Evolutionary conservation across 2,113 vertebrate genomes (phyloP).

Genomic region (Neomonachus schauinslandi): DNA sequence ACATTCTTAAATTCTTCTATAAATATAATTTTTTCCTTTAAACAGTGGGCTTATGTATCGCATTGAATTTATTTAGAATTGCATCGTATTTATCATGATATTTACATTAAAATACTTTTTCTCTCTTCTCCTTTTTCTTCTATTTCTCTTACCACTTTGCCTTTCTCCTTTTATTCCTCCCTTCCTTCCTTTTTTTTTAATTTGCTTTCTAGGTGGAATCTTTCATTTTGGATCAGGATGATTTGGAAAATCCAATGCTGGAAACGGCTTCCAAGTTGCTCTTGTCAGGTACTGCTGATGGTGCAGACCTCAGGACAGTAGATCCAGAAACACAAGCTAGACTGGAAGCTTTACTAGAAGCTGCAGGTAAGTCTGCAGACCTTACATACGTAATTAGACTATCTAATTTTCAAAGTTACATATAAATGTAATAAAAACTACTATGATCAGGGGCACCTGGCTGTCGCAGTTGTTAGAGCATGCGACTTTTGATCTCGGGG

Average conservation of each 20-base stretch:
- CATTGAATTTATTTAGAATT: conserved; percentile 10
- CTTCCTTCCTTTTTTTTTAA: neutral
- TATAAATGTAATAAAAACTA: neutral
- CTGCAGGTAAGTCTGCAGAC: conserved; percentile 91
- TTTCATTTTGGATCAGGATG: conserved; percentile 99
- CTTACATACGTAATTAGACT: neutral
- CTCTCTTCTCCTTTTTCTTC: conserved; percentile 20
- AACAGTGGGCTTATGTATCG: neutral
- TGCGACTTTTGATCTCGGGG: neutral
- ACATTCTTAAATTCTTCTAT: neutral
- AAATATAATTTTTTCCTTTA: conserved; percentile 7
- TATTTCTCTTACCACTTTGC: neutral
- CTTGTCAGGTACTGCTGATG: conserved; percentile 96
- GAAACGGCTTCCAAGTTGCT: conserved; percentile 98
- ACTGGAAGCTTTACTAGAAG: conserved; percentile 98
- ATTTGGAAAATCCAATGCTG: conserved; percentile 98
- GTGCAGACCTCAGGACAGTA: conserved; percentile 97
- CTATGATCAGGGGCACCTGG: neutral
- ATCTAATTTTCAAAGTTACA: neutral
- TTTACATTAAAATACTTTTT: conserved; percentile 57
- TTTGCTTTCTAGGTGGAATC: conserved; percentile 93
- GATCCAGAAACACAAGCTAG: conserved; percentile 99
- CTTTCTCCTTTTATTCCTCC: neutral
- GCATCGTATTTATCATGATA: conserved; percentile 16
- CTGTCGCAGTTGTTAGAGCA: neutral